Evolutionary conservation across 2,888 invertebrate genomes (phyloP), one percentile per base, ranked within the genome.

Genomic region (Rotaria sp.): DNA sequence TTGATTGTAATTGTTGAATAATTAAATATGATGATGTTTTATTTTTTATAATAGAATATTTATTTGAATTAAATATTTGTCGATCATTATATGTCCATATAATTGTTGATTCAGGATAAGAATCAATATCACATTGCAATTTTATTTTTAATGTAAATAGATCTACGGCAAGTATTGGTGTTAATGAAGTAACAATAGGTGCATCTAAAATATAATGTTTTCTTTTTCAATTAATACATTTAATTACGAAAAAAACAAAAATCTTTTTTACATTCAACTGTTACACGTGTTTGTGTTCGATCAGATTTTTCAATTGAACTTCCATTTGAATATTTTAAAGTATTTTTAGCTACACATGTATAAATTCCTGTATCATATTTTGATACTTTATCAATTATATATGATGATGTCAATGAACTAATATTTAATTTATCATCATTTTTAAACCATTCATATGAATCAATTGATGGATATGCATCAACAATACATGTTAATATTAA

Each of bases 1-100:
- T 41, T 45, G 80, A 45, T 80, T 80, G 80, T 21, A 80, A 3
- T 21, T 80, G 41, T 80, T 80, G 41, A 11, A 80, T n/a, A n/a
- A 80, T 80, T n/a, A 80, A 80, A 67, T 67, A 67, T 7, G 67
- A 67, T 21, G 21, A 35, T 21, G 30, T 26, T 45, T n/a, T 45
- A 3, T 80, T 80, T 80, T 80, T 45, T n/a, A 45, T 80, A 45
- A 80, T 80, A 26, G n/a, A 80, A 80, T 80, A 80, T 80, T 80
- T 80, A n/a, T n/a, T 45, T 80, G 45, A 41, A 45, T 26, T 24
- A 45, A 80, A 45, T 41, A 80, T 45, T 13, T 26, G 15, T 45
- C 26, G 26, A 45, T 67, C 24, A 45, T 80, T 45, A 13, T 8
- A 45, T n/a, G 18, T 45, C 80, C 80, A 80, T n/a, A 13, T 26